Base-by-base conservation (phyloP, 1,140 invertebrate species). In the Dolichoris vasculosae region DNA sequence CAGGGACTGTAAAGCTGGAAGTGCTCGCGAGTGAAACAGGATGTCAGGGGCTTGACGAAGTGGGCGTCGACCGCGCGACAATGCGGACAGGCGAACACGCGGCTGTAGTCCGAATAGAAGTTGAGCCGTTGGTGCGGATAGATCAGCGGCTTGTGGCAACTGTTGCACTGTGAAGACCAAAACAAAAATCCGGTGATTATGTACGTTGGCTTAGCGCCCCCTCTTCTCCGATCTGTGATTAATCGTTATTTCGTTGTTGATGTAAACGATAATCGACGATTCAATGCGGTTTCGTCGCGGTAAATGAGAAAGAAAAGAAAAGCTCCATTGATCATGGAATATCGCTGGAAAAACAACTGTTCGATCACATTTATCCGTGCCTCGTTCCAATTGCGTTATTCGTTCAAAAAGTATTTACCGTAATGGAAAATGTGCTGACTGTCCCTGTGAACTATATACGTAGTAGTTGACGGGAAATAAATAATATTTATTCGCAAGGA, bases 51-150 rank as follows among this genome's bases (percentile, higher is more conserved):
- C 93, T 99, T 98, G 85, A 98, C 97, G 93, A 99, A 99, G 94
- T 99, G 98, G 55, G 97, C 97, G 93, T 99, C 98, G 86, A 97
- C 94, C 26, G 96, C 95, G 88, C 96, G 96, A 94, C 98, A 99
- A 91, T 97, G 97, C 15, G 97, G 97, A 94, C 98, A 99, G 83
- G 96, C 95, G 89, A 98, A 96, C 88, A 96, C 95, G 89, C 97
- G 97, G 92, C 97, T 98, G 94, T 99, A 99, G 93, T 99, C 97
- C 88, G 97, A 98, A 95, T 98, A 98, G 95, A 96, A 99, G 93
- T 97, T 97, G 86, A 98, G 94, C 87, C 97, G 95, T 93, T 98
- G 97, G 89, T 97, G 96, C 15, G 97, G 96, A 90, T 97, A 95
- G 89, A 98, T 96, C 80, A 98, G 95, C 35, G 97, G 95, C 92